Evolutionary conservation across 1,140 invertebrate species (phyloP).

Genomic region (Sinella curviseta): DNA sequence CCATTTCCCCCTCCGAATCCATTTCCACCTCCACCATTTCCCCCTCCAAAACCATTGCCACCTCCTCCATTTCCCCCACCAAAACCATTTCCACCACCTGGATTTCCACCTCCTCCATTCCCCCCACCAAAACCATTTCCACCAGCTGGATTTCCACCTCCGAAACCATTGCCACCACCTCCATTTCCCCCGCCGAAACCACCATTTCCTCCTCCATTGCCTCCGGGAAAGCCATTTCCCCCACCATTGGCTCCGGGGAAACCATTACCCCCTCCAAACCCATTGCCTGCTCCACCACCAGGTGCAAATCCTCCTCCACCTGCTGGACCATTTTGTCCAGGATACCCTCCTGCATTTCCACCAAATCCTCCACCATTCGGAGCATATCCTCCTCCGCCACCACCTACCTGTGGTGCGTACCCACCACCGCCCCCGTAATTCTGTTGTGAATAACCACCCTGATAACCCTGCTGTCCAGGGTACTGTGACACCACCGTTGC

Average conservation of each 20-base stretch:
- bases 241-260: neutral
- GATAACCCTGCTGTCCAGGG: no score
- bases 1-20: neutral
- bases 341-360: no score
- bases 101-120: neutral
- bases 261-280: neutral
- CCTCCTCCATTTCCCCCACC: neutral
- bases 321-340: no score
- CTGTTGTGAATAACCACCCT: no score
- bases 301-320: neutral
- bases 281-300: no score
- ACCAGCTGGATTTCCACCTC: conserved; percentile 3
- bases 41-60: neutral
- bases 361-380: neutral
- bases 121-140: conserved; percentile 2
- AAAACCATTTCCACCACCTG: neutral
- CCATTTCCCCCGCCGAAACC: no score
- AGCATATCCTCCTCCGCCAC: neutral
- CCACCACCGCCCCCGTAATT: no score
- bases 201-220: neutral
- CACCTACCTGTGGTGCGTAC: no score
- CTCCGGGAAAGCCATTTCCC: neutral
- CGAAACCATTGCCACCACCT: neutral
- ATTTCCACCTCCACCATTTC: neutral
- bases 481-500: no score